Evolutionary conservation across 2,113 vertebrate species (phyloP).

Genomic region (Silurus meridionalis): DNA sequence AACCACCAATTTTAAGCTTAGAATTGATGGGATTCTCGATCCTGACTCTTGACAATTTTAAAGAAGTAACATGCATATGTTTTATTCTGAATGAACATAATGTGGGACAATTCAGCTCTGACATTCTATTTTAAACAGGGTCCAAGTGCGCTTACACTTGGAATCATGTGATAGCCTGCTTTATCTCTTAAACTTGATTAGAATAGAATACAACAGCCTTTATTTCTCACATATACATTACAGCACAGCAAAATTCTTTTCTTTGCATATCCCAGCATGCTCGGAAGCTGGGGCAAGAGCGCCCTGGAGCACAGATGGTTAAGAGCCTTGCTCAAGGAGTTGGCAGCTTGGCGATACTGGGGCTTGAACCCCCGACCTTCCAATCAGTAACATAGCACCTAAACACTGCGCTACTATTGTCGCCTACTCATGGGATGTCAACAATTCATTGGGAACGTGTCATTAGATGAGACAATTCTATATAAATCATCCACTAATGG

Average conservation of each 20-base stretch:
- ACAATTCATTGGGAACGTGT: not conserved
- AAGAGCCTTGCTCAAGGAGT: no score
- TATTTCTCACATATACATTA: no score
- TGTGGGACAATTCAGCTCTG: not conserved
- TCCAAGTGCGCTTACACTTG: not conserved
- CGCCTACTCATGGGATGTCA: no score
- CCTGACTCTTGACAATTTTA: not conserved
- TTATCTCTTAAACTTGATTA: not conserved
- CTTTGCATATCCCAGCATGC: no score
- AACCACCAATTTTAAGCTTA: not conserved
- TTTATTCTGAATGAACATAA: not conserved
- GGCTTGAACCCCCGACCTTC: no score
- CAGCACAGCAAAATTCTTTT: no score
- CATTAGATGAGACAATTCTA: not conserved
- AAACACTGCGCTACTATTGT: no score
- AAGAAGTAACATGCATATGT: not conserved
- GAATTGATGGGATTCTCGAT: not conserved
- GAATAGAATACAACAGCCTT: no score
- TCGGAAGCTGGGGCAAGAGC: no score
- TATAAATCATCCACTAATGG: not conserved
- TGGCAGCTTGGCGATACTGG: no score
- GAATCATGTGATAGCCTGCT: not conserved
- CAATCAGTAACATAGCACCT: no score
- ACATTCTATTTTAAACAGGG: not conserved
- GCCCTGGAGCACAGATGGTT: no score